These are phyloP conservation scores for Laterallus jamaicensis DNA, from an alignment of 2,113 vertebrate genomes.

Conservation along the genomic window DNA sequence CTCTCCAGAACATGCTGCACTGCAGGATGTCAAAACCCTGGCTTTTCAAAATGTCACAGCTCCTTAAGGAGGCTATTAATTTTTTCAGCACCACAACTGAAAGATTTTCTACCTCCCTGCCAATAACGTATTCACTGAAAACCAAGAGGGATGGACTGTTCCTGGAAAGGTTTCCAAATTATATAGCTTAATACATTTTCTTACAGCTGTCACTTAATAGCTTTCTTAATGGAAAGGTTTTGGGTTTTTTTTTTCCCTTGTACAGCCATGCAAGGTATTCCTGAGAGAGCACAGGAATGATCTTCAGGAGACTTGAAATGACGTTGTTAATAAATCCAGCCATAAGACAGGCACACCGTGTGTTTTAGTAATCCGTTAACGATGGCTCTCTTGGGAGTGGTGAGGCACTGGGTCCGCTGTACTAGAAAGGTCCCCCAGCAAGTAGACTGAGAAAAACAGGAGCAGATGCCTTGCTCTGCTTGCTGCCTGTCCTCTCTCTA, in stretches of 20 bases:
- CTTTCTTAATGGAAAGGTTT: slow-evolving; percentile 11
- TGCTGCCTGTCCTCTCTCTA: neutral
- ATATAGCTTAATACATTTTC: neutral
- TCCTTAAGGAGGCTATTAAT: slow-evolving; percentile 4
- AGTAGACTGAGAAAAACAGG: neutral
- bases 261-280: neutral
- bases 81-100: slow-evolving; percentile 26
- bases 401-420: rapidly evolving
- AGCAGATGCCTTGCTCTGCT: neutral
- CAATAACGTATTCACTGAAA: neutral
- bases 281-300: neutral
- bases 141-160: neutral
- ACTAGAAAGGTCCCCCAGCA: neutral
- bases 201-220: slow-evolving; percentile 21
- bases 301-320: neutral
- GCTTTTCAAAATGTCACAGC: slow-evolving; percentile 29
- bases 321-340: neutral
- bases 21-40: neutral
- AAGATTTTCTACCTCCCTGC: slow-evolving; percentile 6
- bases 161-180: slow-evolving; percentile 25
- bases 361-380: neutral
- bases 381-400: neutral
- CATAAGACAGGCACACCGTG: neutral
- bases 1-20: neutral
- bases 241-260: neutral